Percentiles rank a stretch among this genome's conserved stretches.
These are phyloP conservation scores for Barnardius zonarius DNA, from an alignment of 2,113 vertebrate species.

Conservation along the genomic window DNA sequence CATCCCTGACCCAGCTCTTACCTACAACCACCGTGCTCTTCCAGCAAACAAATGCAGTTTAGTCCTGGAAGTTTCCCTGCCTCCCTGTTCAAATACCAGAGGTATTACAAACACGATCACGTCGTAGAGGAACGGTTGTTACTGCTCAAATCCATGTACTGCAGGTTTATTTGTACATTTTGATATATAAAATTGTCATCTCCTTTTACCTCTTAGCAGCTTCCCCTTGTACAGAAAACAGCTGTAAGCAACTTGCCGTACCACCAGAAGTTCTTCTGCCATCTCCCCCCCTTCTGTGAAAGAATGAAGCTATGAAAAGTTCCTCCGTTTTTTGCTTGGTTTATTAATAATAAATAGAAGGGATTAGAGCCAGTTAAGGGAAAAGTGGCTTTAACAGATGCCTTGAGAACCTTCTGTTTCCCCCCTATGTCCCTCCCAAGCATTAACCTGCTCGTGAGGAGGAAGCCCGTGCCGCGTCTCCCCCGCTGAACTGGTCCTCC, in stretches of 20 bases:
- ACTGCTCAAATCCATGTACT: not conserved
- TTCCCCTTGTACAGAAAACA: slow-evolving; percentile 43
- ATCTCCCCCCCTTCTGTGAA: not conserved
- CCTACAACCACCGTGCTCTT: not conserved
- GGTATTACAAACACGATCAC: not conserved
- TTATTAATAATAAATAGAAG: not conserved
- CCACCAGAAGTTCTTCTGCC: not conserved
- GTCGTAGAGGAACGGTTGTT: not conserved
- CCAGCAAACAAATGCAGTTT: not conserved
- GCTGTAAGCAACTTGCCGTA: slow-evolving; percentile 4
- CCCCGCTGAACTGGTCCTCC: not conserved
- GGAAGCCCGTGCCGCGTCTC: not conserved
- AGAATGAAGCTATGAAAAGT: not conserved
- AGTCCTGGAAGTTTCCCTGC: not conserved
- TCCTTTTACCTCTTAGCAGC: not conserved
- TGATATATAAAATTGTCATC: not conserved
- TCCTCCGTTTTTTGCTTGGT: not conserved
- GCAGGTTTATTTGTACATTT: slow-evolving; percentile 30
- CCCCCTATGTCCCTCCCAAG: not conserved
- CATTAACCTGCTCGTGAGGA: not conserved
- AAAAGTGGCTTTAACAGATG: not conserved
- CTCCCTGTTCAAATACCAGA: not conserved
- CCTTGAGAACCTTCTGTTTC: not conserved
- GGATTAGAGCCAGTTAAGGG: not conserved
- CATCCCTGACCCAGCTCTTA: not conserved